A percentile compares a stretch with the other conserved stretches of the same genome.
Conservation (phyloP, 2,113 vertebrate species). For the Trachemys scripta region DNA sequence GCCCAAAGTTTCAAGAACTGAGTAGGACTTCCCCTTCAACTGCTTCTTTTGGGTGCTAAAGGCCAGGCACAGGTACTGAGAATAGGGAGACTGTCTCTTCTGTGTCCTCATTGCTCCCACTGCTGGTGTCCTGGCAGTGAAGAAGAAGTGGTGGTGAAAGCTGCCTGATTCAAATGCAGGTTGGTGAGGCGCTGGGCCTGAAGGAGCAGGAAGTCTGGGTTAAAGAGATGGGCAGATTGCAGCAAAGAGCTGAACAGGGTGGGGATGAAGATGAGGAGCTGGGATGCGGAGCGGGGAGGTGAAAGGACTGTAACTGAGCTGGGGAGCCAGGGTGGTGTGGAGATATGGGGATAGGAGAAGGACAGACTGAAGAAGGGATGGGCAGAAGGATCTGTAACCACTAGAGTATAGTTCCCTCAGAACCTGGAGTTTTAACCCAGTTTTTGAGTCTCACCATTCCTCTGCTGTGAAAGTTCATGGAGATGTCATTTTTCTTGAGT, state of each 20-base stretch:
- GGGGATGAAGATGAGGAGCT: neutral
- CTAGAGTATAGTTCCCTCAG: neutral
- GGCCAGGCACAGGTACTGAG: accelerated
- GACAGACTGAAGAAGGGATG: neutral
- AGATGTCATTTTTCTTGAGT: neutral
- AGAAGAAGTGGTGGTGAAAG: too few species aligned
- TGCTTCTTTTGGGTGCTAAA: neutral
- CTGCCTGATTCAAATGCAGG: neutral
- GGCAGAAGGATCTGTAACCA: neutral
- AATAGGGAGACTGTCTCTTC: neutral
- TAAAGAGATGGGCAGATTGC: neutral
- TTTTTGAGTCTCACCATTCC: neutral
- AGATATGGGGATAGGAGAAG: neutral
- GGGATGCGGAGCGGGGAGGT: neutral
- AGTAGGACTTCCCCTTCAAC: neutral
- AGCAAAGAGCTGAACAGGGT: neutral
- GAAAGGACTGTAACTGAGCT: neutral
- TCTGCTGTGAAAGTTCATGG: neutral
- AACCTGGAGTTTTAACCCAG: neutral
- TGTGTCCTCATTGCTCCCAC: too few species aligned
- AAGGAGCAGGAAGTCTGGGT: neutral
- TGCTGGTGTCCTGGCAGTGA: too few species aligned
- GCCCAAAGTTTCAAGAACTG: neutral
- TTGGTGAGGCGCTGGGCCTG: neutral
- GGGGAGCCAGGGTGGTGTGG: neutral